These are phyloP conservation scores for Pristiophorus japonicus DNA, from an alignment of 2,113 vertebrate species.

Conservation along the genomic window DNA sequence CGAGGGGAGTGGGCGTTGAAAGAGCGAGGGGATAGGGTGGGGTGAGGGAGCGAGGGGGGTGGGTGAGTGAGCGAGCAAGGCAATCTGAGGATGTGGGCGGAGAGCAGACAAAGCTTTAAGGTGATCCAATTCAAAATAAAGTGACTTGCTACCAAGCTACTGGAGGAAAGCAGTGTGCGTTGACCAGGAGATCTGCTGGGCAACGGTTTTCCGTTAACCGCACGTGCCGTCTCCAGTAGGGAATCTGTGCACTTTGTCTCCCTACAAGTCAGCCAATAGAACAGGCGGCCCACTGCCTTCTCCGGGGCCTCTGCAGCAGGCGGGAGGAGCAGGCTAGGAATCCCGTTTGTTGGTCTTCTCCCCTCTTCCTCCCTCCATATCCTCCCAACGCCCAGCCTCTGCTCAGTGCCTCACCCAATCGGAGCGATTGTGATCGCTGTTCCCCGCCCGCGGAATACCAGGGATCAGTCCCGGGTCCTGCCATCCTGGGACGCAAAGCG, in stretches of 20 bases:
- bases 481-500: neutral
- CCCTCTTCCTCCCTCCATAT: neutral
- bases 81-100: neutral
- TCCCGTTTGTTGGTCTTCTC: too few species aligned
- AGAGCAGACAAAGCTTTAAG: neutral
- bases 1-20: accelerated
- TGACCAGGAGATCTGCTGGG: neutral
- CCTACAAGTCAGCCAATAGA: neutral
- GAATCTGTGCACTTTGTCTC: neutral
- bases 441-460: neutral
- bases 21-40: too few species aligned
- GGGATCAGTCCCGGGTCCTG: too few species aligned
- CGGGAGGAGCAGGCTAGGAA: too few species aligned
- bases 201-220: neutral
- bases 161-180: neutral
- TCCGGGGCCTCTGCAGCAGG: neutral
- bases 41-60: neutral
- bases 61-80: too few species aligned
- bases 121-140: neutral
- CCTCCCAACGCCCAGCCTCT: neutral
- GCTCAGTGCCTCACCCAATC: neutral
- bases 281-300: too few species aligned
- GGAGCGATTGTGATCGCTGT: neutral
- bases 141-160: neutral
- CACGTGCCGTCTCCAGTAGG: neutral